Evolutionary conservation across 1,140 invertebrate genomes (phyloP).

Genomic region (Rhopalosiphum padi): DNA sequence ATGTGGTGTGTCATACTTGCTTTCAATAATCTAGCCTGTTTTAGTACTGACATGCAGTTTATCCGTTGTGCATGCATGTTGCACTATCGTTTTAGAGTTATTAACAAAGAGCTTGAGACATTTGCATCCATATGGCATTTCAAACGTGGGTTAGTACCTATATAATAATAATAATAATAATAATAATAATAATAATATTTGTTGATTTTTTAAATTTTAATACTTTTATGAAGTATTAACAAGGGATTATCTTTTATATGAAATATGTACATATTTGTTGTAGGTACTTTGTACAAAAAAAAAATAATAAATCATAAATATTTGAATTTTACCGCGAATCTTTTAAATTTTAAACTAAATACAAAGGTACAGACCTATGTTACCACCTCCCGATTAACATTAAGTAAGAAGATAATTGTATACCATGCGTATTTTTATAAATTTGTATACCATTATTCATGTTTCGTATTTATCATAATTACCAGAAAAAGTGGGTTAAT

Average conservation of each 20-base stretch:
- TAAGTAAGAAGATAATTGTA: neutral
- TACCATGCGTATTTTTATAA: too few relatives aligned
- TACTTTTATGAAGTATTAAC: neutral
- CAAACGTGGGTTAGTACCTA: constrained; percentile 28
- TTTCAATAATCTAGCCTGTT: constrained; percentile 54
- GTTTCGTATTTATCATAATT: neutral
- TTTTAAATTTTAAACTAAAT: neutral
- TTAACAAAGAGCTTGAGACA: constrained; percentile 42
- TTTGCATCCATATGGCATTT: constrained; percentile 35
- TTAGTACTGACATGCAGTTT: constrained; percentile 58
- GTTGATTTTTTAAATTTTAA: neutral
- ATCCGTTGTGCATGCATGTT: constrained; percentile 57
- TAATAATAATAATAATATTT: neutral
- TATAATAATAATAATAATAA: too few relatives aligned
- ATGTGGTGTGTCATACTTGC: constrained; percentile 57
- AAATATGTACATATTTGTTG: neutral
- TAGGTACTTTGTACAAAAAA: neutral
- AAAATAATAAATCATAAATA: too few relatives aligned
- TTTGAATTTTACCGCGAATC: neutral
- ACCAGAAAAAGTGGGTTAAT: neutral
- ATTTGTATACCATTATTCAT: neutral
- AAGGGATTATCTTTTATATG: neutral
- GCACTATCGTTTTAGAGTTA: constrained; percentile 48
- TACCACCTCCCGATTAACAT: neutral
- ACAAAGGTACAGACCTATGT: too few relatives aligned